phyloP scores from a whole-genome alignment of 2,797 vertebrate species.

The Poecilia picta region DNA sequence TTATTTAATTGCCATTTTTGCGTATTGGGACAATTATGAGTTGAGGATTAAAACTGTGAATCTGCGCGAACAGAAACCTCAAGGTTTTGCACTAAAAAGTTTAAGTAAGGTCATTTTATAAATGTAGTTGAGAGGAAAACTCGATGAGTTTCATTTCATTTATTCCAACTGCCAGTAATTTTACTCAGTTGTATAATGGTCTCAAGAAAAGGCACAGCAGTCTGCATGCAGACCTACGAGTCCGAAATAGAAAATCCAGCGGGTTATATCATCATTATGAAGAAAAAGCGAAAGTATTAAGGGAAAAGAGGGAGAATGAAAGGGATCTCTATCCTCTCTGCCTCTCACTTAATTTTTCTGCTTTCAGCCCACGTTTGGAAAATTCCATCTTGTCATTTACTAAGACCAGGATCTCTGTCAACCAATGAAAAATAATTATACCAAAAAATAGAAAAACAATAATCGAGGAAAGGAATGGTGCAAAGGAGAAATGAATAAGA shows the following conservation, averaged over 20 bases:
- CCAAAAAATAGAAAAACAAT: constrained; percentile 2
- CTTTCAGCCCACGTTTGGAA: constrained; percentile 81
- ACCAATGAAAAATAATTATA: constrained; percentile 65
- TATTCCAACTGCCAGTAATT: constrained; percentile 60
- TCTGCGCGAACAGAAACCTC: constrained; percentile 47
- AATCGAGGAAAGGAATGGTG: constrained; percentile 34
- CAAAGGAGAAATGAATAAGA: constrained; percentile 18
- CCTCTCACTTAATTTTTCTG: constrained; percentile 64
- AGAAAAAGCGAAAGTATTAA: constrained; percentile 75
- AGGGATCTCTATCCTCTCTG: constrained; percentile 75
- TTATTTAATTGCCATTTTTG: neutral
- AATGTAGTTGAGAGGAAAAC: constrained; percentile 17
- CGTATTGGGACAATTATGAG: neutral
- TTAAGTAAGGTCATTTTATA: constrained; percentile 59
- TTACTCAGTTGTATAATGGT: constrained; percentile 64
- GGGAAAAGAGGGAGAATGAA: constrained; percentile 66
- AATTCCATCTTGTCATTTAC: constrained; percentile 86
- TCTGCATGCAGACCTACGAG: constrained; percentile 28
- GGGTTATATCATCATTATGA: constrained; percentile 76
- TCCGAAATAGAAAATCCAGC: constrained; percentile 77
- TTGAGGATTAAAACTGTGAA: constrained; percentile 18
- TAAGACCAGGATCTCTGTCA: constrained; percentile 73
- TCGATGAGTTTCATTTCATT: constrained; percentile 61
- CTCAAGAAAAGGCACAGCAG: constrained; percentile 34
- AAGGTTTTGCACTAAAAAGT: constrained; percentile 48